Evolutionary conservation across 1,140 invertebrate species (phyloP).

Genomic region (Medauroidea extradentata): DNA sequence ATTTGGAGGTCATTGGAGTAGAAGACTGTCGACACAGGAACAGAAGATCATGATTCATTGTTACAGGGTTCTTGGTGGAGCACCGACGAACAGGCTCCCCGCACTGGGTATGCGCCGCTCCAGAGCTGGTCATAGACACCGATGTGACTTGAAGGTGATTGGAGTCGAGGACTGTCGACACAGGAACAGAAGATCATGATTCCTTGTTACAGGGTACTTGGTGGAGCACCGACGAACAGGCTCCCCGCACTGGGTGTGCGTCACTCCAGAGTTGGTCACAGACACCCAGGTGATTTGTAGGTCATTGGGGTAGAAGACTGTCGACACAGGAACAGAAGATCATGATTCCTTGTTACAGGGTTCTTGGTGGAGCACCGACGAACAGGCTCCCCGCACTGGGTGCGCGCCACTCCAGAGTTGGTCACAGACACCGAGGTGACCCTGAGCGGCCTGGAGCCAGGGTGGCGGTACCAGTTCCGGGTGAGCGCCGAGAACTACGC

Average conservation of each 20-base stretch:
- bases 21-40: no score
- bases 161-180: no score
- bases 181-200: no score
- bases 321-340: no score
- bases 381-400: constrained; percentile 70
- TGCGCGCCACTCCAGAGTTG: constrained; percentile 64
- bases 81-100: constrained; percentile 69
- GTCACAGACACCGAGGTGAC: constrained; percentile 65
- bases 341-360: constrained; percentile 32
- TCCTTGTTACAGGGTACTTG: constrained; percentile 52
- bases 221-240: constrained; percentile 75
- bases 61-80: constrained; percentile 66
- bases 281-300: constrained; percentile 67
- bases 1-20: no score
- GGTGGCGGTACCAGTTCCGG: constrained; percentile 84
- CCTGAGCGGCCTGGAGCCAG: constrained; percentile 73
- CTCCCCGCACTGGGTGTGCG: constrained; percentile 70
- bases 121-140: constrained; percentile 65
- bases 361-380: constrained; percentile 77
- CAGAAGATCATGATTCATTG: no score
- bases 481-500: constrained; percentile 82
- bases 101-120: constrained; percentile 71
- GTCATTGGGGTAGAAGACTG: no score
- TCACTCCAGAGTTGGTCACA: constrained; percentile 61
- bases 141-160: no score